Evolutionary conservation across 2,113 vertebrate species (phyloP).

Genomic region (Gobiocypris rarus): DNA sequence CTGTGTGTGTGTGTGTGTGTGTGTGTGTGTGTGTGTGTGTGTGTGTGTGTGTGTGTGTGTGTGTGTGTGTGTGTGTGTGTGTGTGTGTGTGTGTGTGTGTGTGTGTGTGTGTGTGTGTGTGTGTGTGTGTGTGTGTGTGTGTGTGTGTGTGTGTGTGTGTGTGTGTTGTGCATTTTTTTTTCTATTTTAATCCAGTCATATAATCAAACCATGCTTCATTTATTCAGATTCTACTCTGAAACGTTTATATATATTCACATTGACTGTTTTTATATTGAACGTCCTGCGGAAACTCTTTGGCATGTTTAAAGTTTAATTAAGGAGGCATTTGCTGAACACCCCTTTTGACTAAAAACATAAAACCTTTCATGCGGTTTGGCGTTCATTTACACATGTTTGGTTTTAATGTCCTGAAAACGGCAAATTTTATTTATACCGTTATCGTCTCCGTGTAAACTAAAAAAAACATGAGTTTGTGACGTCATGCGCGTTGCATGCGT

Average conservation of each 20-base stretch:
- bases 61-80: not conserved
- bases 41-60: constrained; percentile 12
- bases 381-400: too few species aligned
- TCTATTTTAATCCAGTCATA: not conserved
- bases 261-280: not conserved
- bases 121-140: not conserved
- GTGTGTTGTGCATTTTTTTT: too few species aligned
- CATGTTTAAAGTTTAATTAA: not conserved
- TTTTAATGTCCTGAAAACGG: too few species aligned
- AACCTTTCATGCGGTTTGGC: too few species aligned
- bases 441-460: too few species aligned
- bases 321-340: too few species aligned
- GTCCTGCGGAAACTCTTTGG: not conserved
- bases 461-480: too few species aligned
- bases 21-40: not conserved
- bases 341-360: too few species aligned
- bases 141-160: not conserved
- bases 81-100: not conserved
- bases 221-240: constrained; percentile 27
- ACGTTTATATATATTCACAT: not conserved
- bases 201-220: not conserved
- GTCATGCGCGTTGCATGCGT: too few species aligned
- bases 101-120: not conserved
- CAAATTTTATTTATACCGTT: too few species aligned
- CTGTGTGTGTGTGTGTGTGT: not conserved